Conservation (phyloP, 2,113 vertebrate genomes). For the Mus spicilegus region DNA sequence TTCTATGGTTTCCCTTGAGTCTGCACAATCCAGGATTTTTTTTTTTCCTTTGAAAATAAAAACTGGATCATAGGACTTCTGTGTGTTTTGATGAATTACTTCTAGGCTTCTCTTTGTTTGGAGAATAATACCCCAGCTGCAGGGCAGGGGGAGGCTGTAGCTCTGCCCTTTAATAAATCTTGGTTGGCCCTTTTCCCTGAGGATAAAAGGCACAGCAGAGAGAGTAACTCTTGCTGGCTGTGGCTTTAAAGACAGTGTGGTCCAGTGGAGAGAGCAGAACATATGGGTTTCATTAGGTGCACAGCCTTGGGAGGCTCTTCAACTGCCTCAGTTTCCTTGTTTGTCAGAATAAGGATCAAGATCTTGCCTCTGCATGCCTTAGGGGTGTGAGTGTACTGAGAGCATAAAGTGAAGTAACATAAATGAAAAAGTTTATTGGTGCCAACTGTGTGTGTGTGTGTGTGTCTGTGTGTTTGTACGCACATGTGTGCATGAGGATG, state of each 20-base stretch:
- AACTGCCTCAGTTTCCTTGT: neutral
- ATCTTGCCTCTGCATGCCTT: neutral
- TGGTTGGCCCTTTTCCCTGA: neutral
- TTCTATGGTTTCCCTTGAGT: conserved; percentile 71
- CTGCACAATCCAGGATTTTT: conserved; percentile 26
- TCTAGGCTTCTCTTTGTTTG: conserved; percentile 70
- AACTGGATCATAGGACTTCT: neutral
- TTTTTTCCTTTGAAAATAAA: conserved; percentile 14
- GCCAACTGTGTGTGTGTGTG: neutral
- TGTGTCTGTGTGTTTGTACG: neutral
- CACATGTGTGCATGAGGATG: neutral
- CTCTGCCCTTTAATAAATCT: neutral
- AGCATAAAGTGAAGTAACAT: neutral
- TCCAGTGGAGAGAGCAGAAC: neutral
- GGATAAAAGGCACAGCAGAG: neutral
- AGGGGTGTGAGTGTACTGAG: neutral
- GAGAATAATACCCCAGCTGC: neutral
- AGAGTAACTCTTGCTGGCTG: neutral
- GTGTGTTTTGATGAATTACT: conserved; percentile 77
- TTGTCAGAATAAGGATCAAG: neutral
- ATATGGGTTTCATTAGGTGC: too few species aligned
- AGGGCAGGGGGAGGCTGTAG: neutral
- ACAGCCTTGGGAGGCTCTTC: neutral
- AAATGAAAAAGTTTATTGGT: neutral
- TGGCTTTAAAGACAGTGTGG: neutral